Evolutionary conservation across 2,888 invertebrate genomes (phyloP), one percentile per base, ranked within the genome.

Genomic region (Xestia rhomboidea): DNA sequence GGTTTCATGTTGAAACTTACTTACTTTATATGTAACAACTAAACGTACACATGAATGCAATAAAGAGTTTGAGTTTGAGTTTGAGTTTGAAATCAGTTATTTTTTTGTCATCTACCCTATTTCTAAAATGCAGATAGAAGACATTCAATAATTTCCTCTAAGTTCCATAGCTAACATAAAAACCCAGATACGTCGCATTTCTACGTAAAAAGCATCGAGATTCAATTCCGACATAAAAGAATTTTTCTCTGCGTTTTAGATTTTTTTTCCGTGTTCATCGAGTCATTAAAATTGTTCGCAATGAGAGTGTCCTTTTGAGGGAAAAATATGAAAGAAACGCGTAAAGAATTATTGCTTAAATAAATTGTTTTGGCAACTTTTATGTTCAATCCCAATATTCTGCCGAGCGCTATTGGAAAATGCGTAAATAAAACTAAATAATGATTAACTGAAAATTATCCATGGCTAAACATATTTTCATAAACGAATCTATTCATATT

Each of bases 261-360:
- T 75, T 66, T 81, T 82, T 74, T 69, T 63, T 24, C 49, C 71
- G 71, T 75, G 77, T 68, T 85, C 86, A 87, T 79, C 73, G 70
- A 76, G 73, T 89, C 81, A 89, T 89, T 89, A 87, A 83, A 88
- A 85, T 83, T 57, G 69, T 75, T 77, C 75, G 46, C 73, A 87
- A 76, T 73, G 76, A 77, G 73, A 87, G 81, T 81, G 76, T 87
- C 79, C 76, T 79, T 89, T 79, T 74, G 72, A 77, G 30, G 57
- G 24, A 34, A 75, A 79, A 85, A 81, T 85, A 85, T 87, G 74
- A 87, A 76, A 79, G 81, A 74, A 83, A 83, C 71, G 85, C 77
- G 67, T 60, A 73, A 73, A 72, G 70, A 81, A 81, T 79, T 67
- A 79, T 85, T 87, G 51, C 71, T 77, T 66, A 83, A 73, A 82